phyloP scores from a whole-genome alignment of 2,797 vertebrate genomes.

The Lutjanus argentimaculatus region DNA sequence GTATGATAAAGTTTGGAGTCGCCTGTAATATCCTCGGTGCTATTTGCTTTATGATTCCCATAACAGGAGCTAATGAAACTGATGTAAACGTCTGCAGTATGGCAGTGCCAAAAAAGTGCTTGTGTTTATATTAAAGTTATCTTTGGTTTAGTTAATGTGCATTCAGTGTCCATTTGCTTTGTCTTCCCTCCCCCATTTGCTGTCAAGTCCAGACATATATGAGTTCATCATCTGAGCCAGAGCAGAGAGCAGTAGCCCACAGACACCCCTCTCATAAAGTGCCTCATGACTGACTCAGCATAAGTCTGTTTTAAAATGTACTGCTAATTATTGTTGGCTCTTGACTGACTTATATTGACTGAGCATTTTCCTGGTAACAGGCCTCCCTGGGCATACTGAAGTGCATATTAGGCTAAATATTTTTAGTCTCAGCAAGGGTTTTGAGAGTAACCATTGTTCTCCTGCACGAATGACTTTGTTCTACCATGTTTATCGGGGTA shows the following conservation, averaged over 20 bases:
- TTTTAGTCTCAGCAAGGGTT: background rate
- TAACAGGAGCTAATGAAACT: slow-evolving; percentile 8
- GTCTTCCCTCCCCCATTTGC: slow-evolving; percentile 10
- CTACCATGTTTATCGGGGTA: background rate
- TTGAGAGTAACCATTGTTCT: background rate
- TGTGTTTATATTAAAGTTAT: slow-evolving; percentile 11
- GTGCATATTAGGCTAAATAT: background rate
- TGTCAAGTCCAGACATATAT: slow-evolving; percentile 19
- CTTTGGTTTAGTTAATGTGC: slow-evolving; percentile 10
- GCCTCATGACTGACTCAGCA: slow-evolving; percentile 58
- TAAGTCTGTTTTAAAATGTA: slow-evolving; percentile 41
- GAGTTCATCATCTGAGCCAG: slow-evolving; percentile 41
- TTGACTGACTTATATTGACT: slow-evolving; percentile 14
- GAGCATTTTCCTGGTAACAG: slow-evolving; percentile 34
- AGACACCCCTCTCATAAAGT: slow-evolving; percentile 32
- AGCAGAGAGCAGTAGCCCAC: slow-evolving; percentile 9
- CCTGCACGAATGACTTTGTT: background rate
- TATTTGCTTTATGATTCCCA: slow-evolving; percentile 10
- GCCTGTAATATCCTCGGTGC: background rate
- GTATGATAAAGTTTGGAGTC: background rate
- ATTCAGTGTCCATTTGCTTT: slow-evolving; percentile 18
- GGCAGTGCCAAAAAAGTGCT: slow-evolving; percentile 5
- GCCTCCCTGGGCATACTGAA: slow-evolving; percentile 5
- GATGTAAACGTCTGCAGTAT: slow-evolving; percentile 15
- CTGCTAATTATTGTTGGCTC: slow-evolving; percentile 46